Base-by-base conservation (phyloP, 2,888 invertebrate genomes). In the Cheilosia grossa region DNA sequence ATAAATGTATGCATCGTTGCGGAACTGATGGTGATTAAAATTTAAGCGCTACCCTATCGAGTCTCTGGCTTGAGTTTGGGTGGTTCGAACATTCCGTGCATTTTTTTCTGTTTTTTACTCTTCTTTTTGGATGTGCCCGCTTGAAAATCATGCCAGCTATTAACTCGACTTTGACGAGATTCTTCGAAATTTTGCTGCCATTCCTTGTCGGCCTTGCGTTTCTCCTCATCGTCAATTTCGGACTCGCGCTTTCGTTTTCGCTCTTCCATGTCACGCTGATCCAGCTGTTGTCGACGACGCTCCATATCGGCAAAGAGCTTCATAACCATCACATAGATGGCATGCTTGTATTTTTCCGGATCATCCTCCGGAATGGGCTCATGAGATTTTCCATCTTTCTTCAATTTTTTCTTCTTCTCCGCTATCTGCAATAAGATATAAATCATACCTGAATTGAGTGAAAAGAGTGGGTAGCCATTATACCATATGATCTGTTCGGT, bases 181-280 rank as follows among this genome's bases (percentile, higher is more conserved):
- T 98, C 98, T 94, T 99, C 99, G 93, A 98, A 99, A 93, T 99
- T 99, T 91, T 98, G 98, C 87, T 98, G 97, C 98, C 98, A 99
- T 91, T 99, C 99, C 88, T 97, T 97, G 90, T 99, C 98, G 59
- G 96, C 93, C 81, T 97, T 96, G 80, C 95, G 94, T 89, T 96
- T 96, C 89, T 98, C 98, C 90, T 98, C 98, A 72, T 97, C 97
- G 81, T 97, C 97, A 66, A 98, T 95, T 93, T 98, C 98, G 19
- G 96, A 95, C 92, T 99, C 98, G 9, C 98, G 94, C 92, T 98
- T 98, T 56, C 99, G 93, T 91, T 98, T 98, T 69, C 98, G 94
- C 89, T 98, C 98, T 91, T 98, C 98, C 93, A 97, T 96, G 89
- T 98, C 98, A 56, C 98, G 94, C 15, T 96, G 96, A 89, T 98